Evolutionary conservation across 2,888 invertebrate species (phyloP), one percentile per base, ranked within the genome.

Genomic region (Lasioglossum leucozonium): DNA sequence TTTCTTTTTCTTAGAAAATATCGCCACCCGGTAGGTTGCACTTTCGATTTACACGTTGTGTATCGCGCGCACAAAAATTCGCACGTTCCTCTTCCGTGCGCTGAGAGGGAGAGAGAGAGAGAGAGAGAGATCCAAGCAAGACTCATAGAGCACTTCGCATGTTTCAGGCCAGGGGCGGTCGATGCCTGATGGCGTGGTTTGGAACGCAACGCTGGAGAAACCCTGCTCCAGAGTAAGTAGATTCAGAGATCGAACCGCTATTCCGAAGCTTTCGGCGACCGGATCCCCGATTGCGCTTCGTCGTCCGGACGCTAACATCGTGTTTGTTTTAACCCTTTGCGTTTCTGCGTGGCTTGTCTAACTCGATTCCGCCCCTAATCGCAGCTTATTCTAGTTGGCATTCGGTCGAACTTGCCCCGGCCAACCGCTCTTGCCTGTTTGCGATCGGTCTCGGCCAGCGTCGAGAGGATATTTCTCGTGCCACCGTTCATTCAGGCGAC

Each of bases 141-240:
- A 79, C 74, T 76, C 55, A 81, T 51, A 26, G 58, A 82, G 55
- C 26, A 16, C 30, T 77, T 84, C 51, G 81, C 69, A 76, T 86
- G 84, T 95, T 95, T 87, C 95, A 96, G 96, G 95, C 95, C 95
- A 80, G 82, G 95, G 96, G 96, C 96, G 96, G 96, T 96, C 93
- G 92, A 95, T 94, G 95, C 94, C 94, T 93, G 96, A 97, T 97
- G 97, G 97, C 97, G 96, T 96, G 97, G 95, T 97, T 97, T 96
- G 97, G 97, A 95, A 97, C 97, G 96, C 96, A 97, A 96, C 97
- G 97, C 96, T 97, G 97, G 96, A 96, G 97, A 95, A 97, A 97
- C 96, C 97, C 97, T 95, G 96, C 97, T 95, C 96, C 97, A 94
- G 97, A 97, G 97, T 97, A 95, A 97, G 97, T 97, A 95, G 79